phyloP scores from a whole-genome alignment of 2,888 invertebrate species.

The Diabrotica balteata region DNA sequence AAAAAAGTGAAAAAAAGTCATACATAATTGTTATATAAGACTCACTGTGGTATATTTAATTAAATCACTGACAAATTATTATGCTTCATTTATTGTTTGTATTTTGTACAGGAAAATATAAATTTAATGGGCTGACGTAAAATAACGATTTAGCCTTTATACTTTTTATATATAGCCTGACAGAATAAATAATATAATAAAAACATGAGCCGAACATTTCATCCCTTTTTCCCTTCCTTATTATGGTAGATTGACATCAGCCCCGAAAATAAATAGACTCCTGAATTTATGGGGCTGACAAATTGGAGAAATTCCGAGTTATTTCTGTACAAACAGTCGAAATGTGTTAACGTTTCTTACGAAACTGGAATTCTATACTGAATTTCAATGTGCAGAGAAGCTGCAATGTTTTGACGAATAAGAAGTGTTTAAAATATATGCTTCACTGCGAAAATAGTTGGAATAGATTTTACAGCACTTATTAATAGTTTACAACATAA shows the following conservation, averaged over 20 bases:
- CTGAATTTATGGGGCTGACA: conserved; percentile 45
- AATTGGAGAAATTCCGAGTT: conserved; percentile 45
- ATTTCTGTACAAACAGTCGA: conserved; percentile 39
- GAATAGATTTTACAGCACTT: no score
- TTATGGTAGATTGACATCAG: conserved; percentile 45
- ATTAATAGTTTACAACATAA: no score
- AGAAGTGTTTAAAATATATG: conserved; percentile 8
- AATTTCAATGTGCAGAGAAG: conserved; percentile 18
- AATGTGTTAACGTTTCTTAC: conserved; percentile 36
- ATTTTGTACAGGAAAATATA: no score
- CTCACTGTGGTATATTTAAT: no score
- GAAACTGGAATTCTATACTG: conserved; percentile 29
- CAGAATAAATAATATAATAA: conserved; percentile 1
- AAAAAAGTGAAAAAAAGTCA: no score
- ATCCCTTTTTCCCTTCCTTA: conserved; percentile 36
- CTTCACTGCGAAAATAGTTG: conserved; percentile 18
- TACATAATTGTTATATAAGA: no score
- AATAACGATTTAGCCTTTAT: no score
- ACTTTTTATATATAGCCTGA: background rate
- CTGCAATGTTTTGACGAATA: conserved; percentile 25
- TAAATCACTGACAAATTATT: no score
- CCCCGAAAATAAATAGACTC: conserved; percentile 44
- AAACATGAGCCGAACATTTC: background rate
- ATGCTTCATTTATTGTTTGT: no score
- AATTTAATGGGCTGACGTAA: no score